phyloP scores from a whole-genome alignment of 2,888 invertebrate genomes.

The Villa cingulata region DNA sequence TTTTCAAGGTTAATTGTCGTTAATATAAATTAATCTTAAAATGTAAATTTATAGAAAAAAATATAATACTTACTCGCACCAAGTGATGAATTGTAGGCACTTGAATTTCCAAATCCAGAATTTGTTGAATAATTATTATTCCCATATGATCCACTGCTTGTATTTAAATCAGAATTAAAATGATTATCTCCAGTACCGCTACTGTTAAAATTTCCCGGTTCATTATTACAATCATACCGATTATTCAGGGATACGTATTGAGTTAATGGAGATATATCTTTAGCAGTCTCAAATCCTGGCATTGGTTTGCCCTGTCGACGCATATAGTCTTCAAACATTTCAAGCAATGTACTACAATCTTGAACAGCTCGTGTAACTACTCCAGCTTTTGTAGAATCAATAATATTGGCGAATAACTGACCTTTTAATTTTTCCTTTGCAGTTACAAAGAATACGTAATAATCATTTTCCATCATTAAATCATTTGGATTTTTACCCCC shows the following conservation, averaged over 20 bases:
- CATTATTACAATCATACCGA: neutral
- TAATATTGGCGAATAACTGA: constrained; percentile 9
- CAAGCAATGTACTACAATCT: constrained; percentile 8
- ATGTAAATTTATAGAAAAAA: too few species aligned
- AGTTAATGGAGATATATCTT: neutral
- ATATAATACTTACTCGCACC: neutral
- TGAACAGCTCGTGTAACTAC: constrained; percentile 8
- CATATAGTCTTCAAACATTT: constrained; percentile 10
- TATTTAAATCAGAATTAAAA: neutral
- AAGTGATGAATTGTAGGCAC: neutral
- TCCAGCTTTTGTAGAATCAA: constrained; percentile 5
- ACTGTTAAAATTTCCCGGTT: neutral
- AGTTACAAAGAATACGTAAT: constrained; percentile 12
- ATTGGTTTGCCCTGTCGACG: neutral
- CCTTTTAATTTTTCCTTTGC: constrained; percentile 13
- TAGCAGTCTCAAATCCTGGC: neutral
- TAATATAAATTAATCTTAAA: too few species aligned
- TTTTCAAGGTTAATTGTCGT: too few species aligned
- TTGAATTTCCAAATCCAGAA: neutral
- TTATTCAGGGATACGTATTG: neutral
- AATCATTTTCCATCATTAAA: constrained; percentile 12
- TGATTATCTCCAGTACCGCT: too few species aligned
- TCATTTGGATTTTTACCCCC: constrained; percentile 12
- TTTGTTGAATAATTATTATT: neutral
- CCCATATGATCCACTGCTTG: neutral